Conservation (phyloP, 1,140 invertebrate species). For the Zaprionus africanus region DNA sequence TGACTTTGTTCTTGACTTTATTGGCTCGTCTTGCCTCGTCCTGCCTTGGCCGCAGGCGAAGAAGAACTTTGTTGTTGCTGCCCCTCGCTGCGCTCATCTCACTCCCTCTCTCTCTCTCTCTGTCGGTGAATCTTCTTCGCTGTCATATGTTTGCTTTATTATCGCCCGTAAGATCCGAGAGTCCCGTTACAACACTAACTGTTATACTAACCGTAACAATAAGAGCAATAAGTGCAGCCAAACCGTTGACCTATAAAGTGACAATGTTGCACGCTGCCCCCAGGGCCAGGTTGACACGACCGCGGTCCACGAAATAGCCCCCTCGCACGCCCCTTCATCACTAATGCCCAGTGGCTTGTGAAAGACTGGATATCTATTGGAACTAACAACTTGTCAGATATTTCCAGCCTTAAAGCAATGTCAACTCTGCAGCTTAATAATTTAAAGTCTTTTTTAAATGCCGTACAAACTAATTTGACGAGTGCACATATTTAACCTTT, state of each 20-base stretch:
- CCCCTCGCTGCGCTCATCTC: background rate
- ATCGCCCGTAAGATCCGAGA: constrained; percentile 42
- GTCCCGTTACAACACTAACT: constrained; percentile 55
- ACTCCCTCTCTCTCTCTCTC: background rate
- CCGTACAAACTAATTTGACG: too few species aligned
- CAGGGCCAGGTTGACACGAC: constrained; percentile 26
- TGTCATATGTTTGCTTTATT: constrained; percentile 81
- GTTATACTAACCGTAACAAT: constrained; percentile 73
- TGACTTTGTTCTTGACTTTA: constrained; percentile 79
- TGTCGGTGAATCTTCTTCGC: background rate
- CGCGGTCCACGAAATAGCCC: constrained; percentile 10
- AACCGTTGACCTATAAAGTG: constrained; percentile 75
- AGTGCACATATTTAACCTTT: too few species aligned
- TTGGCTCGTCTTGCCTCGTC: constrained; percentile 55
- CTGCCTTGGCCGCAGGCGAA: constrained; percentile 50
- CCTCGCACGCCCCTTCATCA: background rate
- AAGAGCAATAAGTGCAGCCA: constrained; percentile 70
- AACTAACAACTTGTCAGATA: background rate
- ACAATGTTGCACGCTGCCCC: constrained; percentile 65
- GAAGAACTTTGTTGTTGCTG: constrained; percentile 47
- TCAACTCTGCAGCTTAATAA: background rate
- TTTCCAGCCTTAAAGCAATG: background rate
- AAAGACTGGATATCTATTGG: background rate
- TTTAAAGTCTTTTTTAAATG: too few species aligned
- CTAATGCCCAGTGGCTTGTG: too few species aligned